Conservation (phyloP, 37 sponge, comb jelly and placozoan species). For the Theonella swinhoei region DNA sequence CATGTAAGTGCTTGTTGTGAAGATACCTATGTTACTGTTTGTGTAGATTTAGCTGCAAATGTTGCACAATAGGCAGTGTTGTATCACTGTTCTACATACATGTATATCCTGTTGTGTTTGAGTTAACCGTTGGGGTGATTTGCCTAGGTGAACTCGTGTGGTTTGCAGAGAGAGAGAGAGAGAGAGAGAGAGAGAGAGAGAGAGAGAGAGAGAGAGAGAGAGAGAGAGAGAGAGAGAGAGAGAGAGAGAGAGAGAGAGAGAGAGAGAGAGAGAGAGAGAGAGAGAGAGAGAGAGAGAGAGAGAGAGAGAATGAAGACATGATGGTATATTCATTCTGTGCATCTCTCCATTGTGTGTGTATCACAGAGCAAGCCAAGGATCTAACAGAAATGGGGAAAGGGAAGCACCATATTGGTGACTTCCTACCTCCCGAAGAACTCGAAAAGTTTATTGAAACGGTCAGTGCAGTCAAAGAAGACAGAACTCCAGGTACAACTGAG, state of each 20-base stretch:
- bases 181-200: slow-evolving; percentile 42
- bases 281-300: slow-evolving; percentile 36
- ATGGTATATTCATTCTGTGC: not conserved
- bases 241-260: slow-evolving; percentile 37
- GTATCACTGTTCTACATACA: not conserved
- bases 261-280: slow-evolving; percentile 23
- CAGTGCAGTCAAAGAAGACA: slow-evolving; percentile 62
- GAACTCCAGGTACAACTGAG: slow-evolving; percentile 42
- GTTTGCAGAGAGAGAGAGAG: slow-evolving; percentile 23
- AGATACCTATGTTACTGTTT: not conserved
- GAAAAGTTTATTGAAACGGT: slow-evolving; percentile 85
- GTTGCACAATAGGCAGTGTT: not conserved
- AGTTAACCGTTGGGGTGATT: not conserved
- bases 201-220: slow-evolving; percentile 46
- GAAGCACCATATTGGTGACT: slow-evolving; percentile 97
- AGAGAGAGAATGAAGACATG: too few relatives aligned
- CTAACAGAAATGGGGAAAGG: slow-evolving; percentile 76
- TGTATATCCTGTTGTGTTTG: not conserved
- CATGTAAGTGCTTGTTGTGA: too few relatives aligned
- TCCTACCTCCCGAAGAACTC: slow-evolving; percentile 90
- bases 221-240: slow-evolving; percentile 44
- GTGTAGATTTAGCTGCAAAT: not conserved
- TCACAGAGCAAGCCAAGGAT: slow-evolving; percentile 25
- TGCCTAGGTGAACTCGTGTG: not conserved
- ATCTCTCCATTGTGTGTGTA: too few relatives aligned